Conservation (phyloP, 2,113 vertebrate species). For the Apteryx mantelli region DNA sequence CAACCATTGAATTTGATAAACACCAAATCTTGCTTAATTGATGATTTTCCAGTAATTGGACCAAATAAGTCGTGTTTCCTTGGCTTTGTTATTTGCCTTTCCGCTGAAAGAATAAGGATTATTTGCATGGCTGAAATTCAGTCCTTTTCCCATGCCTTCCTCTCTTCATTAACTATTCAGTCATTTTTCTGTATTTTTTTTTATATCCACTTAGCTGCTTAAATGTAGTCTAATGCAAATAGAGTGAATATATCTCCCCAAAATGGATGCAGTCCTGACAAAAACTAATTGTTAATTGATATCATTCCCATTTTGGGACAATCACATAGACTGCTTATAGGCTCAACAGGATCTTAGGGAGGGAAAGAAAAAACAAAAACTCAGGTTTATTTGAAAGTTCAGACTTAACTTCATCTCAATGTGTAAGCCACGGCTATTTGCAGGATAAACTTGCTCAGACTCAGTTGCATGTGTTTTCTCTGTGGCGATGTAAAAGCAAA, state of each 20-base stretch:
- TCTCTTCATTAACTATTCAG: background rate
- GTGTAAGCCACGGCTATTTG: background rate
- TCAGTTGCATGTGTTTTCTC: background rate
- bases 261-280: background rate
- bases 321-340: background rate
- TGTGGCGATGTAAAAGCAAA: background rate
- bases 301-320: background rate
- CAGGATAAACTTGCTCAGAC: background rate
- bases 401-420: background rate
- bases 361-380: background rate
- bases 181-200: slow-evolving; percentile 2
- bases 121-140: background rate
- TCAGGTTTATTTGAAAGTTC: background rate
- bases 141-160: background rate
- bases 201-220: background rate
- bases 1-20: background rate
- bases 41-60: background rate
- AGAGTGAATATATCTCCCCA: background rate
- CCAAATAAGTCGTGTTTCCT: background rate
- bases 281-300: background rate
- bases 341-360: background rate
- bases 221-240: background rate
- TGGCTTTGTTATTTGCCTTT: background rate
- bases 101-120: background rate
- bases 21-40: background rate